Conservation (phyloP, 2,888 invertebrate species). For the Drosophila melanocephala region DNA sequence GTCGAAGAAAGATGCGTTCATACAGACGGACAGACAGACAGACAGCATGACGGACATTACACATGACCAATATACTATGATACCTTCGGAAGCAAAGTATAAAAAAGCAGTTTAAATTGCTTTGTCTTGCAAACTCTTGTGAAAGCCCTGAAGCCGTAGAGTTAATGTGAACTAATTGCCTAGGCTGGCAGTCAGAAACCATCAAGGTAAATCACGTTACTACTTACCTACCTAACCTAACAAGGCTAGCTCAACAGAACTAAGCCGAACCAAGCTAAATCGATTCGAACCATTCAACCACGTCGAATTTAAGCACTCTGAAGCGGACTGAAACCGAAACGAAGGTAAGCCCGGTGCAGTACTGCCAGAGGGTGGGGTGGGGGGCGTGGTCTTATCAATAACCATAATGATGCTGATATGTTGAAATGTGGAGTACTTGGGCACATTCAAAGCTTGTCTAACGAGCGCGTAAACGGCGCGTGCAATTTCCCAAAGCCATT, state of each 20-base stretch:
- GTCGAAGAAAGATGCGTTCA: too few relatives aligned
- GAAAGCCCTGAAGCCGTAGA: slow-evolving; percentile 18
- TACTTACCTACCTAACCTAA: not conserved
- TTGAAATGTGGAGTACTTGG: slow-evolving; percentile 45
- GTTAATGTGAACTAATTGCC: slow-evolving; percentile 12
- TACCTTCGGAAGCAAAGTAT: too few relatives aligned
- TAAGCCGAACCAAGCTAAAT: not conserved
- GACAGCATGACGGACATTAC: too few relatives aligned
- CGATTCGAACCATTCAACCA: not conserved
- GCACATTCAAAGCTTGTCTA: slow-evolving; percentile 63
- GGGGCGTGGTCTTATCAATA: slow-evolving; percentile 66
- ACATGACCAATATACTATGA: too few relatives aligned
- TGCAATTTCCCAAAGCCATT: slow-evolving; percentile 79
- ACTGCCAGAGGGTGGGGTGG: not conserved
- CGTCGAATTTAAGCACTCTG: not conserved
- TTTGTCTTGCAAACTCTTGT: not conserved
- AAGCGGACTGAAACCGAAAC: not conserved
- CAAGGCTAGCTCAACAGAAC: not conserved
- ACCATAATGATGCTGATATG: slow-evolving; percentile 69
- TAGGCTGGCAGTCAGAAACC: slow-evolving; percentile 9
- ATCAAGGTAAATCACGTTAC: slow-evolving; percentile 34
- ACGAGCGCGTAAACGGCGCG: slow-evolving; percentile 79
- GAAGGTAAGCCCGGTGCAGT: slow-evolving; percentile 1
- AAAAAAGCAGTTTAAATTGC: not conserved
- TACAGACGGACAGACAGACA: too few relatives aligned